These are phyloP conservation scores for Eilema depressum DNA, from an alignment of 2,888 invertebrate genomes.

Conservation along the genomic window DNA sequence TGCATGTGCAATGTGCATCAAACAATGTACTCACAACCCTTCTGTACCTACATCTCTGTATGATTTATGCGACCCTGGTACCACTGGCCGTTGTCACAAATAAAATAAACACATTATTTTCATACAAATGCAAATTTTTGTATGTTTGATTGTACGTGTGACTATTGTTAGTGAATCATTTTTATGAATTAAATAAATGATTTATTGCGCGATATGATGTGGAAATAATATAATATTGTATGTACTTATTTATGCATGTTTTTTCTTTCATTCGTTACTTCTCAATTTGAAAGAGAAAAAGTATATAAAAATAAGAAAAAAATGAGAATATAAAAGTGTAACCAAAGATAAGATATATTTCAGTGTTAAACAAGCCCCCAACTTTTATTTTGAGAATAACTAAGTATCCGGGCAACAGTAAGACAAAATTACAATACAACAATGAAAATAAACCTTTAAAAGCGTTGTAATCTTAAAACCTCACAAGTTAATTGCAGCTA, in stretches of 20 bases:
- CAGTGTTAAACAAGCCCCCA: not conserved
- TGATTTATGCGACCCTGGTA: conserved; percentile 78
- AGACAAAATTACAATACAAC: conserved; percentile 41
- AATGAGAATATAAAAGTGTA: too few species aligned
- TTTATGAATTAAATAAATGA: conserved; percentile 41
- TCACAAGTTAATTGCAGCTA: conserved; percentile 58
- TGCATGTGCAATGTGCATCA: conserved; percentile 69
- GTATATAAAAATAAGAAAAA: too few species aligned
- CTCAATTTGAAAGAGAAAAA: not conserved
- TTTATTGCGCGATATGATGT: conserved; percentile 45
- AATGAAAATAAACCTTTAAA: conserved; percentile 24
- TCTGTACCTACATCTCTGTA: conserved; percentile 77
- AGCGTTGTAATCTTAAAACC: conserved; percentile 48
- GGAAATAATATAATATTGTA: conserved; percentile 18
- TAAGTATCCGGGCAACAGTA: conserved; percentile 36
- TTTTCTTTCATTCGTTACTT: not conserved
- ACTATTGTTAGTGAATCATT: conserved; percentile 50
- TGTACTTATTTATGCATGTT: not conserved
- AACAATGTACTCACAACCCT: conserved; percentile 56
- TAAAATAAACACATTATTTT: conserved; percentile 71
- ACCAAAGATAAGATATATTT: not conserved
- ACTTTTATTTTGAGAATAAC: not conserved
- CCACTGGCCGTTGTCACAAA: conserved; percentile 61
- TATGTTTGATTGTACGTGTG: conserved; percentile 51
- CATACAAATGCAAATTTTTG: conserved; percentile 73